Percentiles rank a stretch among this genome's conserved stretches.
Evolutionary conservation across 2,888 invertebrate genomes (phyloP).

Genomic region (Arenicola marina): DNA sequence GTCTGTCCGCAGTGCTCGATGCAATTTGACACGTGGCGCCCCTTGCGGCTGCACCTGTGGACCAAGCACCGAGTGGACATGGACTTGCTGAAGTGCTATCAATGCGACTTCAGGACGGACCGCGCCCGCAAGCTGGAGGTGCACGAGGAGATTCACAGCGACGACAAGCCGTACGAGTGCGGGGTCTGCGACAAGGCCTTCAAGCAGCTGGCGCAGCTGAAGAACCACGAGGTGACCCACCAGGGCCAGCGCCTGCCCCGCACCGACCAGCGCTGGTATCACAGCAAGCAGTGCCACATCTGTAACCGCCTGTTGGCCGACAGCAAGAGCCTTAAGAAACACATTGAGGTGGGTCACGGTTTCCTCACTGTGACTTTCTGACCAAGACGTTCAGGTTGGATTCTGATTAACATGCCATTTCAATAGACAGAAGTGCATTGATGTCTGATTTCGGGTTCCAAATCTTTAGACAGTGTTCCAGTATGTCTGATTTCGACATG

Average conservation of each 20-base stretch:
- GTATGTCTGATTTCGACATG: no score
- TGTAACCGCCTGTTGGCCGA: constrained; percentile 69
- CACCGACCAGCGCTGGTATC: constrained; percentile 41
- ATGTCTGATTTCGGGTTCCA: no score
- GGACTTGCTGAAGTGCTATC: constrained; percentile 74
- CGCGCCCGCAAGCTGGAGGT: constrained; percentile 64
- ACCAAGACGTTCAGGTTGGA: no score
- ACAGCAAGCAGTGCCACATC: constrained; percentile 66
- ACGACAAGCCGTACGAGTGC: constrained; percentile 53
- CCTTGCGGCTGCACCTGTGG: constrained; percentile 74
- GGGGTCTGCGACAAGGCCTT: constrained; percentile 75
- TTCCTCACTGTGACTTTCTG: no score
- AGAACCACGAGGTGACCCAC: constrained; percentile 72
- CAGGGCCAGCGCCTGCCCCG: background rate
- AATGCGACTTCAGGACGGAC: constrained; percentile 46
- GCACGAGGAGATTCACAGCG: constrained; percentile 65
- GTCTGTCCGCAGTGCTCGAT: background rate
- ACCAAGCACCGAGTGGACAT: constrained; percentile 75
- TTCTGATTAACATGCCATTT: no score
- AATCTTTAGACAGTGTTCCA: no score
- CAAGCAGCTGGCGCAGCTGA: constrained; percentile 78
- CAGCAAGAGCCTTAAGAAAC: constrained; percentile 60
- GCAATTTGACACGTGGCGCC: constrained; percentile 65
- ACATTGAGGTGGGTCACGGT: constrained; percentile 41
- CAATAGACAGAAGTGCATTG: no score